phyloP scores from a whole-genome alignment of 2,797 vertebrate genomes.

The Sardinella longiceps region DNA sequence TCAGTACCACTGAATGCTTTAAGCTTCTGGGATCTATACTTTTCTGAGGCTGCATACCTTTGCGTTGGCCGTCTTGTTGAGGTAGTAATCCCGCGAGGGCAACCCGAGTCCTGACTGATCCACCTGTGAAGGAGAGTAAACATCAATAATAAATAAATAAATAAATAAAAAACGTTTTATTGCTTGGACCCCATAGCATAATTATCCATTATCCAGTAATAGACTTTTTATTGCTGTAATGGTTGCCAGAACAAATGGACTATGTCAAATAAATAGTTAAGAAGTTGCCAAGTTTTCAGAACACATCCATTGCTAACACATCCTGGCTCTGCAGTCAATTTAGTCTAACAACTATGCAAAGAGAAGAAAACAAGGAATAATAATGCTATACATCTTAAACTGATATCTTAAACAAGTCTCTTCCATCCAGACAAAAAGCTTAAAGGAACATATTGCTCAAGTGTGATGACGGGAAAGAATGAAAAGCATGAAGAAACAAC shows the following conservation, averaged over 20 bases:
- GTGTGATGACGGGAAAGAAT: neutral
- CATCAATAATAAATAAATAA: no score
- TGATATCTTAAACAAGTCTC: neutral
- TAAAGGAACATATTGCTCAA: neutral
- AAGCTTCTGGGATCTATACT: neutral
- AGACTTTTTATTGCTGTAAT: neutral
- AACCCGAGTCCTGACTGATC: slow-evolving; percentile 93
- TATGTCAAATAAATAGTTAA: neutral
- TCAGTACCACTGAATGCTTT: neutral
- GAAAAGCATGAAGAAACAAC: neutral
- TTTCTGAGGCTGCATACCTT: slow-evolving; percentile 75
- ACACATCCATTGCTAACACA: no score
- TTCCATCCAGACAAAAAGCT: neutral
- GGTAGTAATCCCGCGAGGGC: slow-evolving; percentile 93
- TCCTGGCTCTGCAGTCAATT: neutral
- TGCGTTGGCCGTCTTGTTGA: slow-evolving; percentile 94
- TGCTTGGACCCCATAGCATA: neutral
- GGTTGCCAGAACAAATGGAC: slow-evolving; percentile 9
- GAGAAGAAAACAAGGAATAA: neutral
- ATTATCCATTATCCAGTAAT: slow-evolving; percentile 1
- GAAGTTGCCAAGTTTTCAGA: neutral
- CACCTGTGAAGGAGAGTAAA: slow-evolving; percentile 72
- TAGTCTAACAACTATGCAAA: neutral
- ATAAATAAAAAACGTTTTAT: no score
- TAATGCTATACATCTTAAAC: neutral